Percentiles rank a stretch among this genome's conserved stretches.
Conservation (phyloP, 2,888 invertebrate genomes). For the Penaeus monodon region DNA sequence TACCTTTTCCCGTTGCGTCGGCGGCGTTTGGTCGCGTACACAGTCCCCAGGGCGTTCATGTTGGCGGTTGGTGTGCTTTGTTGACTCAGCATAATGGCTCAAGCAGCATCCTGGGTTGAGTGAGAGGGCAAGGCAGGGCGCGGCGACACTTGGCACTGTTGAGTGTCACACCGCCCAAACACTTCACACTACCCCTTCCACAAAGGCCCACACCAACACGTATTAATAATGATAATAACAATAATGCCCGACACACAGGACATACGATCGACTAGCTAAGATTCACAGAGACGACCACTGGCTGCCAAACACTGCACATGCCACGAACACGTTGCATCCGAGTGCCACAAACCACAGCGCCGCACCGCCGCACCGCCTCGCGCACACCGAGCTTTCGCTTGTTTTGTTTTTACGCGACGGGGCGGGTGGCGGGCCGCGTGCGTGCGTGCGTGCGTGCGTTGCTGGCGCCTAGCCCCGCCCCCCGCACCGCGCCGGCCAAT, state of each 20-base stretch:
- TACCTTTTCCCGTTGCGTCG: slow-evolving; percentile 97
- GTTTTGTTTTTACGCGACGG: slow-evolving; percentile 56
- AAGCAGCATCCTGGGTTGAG: slow-evolving; percentile 36
- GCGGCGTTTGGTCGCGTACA: slow-evolving; percentile 95
- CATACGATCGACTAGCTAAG: no score
- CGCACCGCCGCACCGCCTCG: slow-evolving; percentile 53
- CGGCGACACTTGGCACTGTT: no score
- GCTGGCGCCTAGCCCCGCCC: slow-evolving; percentile 20
- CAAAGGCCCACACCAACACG: no score
- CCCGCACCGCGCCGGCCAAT: slow-evolving; percentile 34
- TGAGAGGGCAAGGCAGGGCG: slow-evolving; percentile 14
- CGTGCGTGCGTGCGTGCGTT: slow-evolving; percentile 51
- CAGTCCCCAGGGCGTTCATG: slow-evolving; percentile 89
- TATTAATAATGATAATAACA: no score
- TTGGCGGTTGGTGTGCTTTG: slow-evolving; percentile 57
- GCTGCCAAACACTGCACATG: slow-evolving; percentile 19
- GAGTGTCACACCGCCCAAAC: no score
- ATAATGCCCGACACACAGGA: no score
- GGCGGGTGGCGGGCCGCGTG: slow-evolving; percentile 38
- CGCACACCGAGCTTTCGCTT: slow-evolving; percentile 56
- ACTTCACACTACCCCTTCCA: no score
- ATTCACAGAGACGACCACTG: no score
- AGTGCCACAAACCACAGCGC: slow-evolving; percentile 50
- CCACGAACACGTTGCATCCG: slow-evolving; percentile 47
- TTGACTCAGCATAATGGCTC: slow-evolving; percentile 50